These are phyloP conservation scores for Nasonia giraulti DNA, from an alignment of 1,140 invertebrate genomes.

Conservation along the genomic window DNA sequence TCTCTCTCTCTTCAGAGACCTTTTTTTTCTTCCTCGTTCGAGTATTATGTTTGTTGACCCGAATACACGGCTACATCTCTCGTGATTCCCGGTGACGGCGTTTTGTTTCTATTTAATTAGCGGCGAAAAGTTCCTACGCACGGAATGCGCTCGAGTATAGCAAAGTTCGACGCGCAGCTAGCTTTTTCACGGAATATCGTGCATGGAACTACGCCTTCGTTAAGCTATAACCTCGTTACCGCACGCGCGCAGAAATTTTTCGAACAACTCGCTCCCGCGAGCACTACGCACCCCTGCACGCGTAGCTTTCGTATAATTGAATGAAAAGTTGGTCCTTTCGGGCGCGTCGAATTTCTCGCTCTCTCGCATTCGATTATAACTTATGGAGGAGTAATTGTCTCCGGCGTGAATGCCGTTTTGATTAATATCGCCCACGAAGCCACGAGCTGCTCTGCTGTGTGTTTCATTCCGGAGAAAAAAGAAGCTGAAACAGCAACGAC, in stretches of 20 bases:
- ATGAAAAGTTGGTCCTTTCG: not conserved
- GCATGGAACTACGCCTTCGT: not conserved
- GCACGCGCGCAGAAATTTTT: not conserved
- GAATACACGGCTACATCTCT: too few relatives aligned
- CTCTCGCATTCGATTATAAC: not conserved
- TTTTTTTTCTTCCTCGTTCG: too few relatives aligned
- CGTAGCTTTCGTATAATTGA: not conserved
- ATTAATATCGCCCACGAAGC: not conserved
- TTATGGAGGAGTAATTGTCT: not conserved
- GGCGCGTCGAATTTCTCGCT: not conserved
- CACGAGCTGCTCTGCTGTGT: too few relatives aligned
- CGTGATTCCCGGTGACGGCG: too few relatives aligned
- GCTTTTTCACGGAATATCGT: too few relatives aligned
- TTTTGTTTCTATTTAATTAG: not conserved
- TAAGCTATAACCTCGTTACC: not conserved
- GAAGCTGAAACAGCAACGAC: not conserved
- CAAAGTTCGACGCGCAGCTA: not conserved
- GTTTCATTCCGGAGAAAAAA: not conserved
- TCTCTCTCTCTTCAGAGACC: too few relatives aligned
- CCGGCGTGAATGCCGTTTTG: not conserved
- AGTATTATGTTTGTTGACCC: too few relatives aligned
- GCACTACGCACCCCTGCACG: too few relatives aligned
- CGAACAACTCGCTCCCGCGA: not conserved
- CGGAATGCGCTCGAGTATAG: too few relatives aligned
- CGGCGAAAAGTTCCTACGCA: too few relatives aligned